phyloP scores from a whole-genome alignment of 2,888 invertebrate species.

The Tipula lateralis region DNA sequence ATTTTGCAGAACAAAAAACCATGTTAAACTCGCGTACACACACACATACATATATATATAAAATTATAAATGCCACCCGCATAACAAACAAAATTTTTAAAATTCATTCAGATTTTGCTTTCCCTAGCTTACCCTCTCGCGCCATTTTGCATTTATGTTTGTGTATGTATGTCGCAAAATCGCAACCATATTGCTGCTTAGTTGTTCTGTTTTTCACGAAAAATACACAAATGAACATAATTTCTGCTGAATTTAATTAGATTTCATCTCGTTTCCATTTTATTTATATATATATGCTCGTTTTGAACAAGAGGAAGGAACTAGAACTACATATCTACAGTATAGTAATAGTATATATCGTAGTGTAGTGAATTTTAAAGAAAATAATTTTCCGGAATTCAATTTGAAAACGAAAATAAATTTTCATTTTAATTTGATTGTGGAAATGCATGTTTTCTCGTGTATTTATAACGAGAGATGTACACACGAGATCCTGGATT shows the following conservation, averaged over 20 bases:
- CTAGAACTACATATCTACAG: background rate
- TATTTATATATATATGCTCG: background rate
- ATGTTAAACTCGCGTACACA: background rate
- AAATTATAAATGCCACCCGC: slow-evolving; percentile 2
- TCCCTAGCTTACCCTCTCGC: background rate
- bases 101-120: background rate
- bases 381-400: background rate
- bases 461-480: background rate
- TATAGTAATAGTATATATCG: background rate
- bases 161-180: no score
- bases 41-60: no score
- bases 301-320: slow-evolving; percentile 4
- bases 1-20: background rate
- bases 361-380: background rate
- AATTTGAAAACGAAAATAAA: background rate
- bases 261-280: slow-evolving; percentile 9
- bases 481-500: background rate
- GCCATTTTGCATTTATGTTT: slow-evolving; percentile 11
- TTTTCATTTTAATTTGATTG: background rate
- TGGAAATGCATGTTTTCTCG: background rate
- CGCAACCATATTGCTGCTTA: background rate
- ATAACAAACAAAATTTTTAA: background rate
- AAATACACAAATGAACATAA: background rate
- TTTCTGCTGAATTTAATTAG: slow-evolving; percentile 3
- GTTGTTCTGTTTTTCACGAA: background rate